Evolutionary conservation across 2,797 vertebrate species (phyloP), one percentile per base, ranked within the genome.

Genomic region (Eleutherodactylus coqui): DNA sequence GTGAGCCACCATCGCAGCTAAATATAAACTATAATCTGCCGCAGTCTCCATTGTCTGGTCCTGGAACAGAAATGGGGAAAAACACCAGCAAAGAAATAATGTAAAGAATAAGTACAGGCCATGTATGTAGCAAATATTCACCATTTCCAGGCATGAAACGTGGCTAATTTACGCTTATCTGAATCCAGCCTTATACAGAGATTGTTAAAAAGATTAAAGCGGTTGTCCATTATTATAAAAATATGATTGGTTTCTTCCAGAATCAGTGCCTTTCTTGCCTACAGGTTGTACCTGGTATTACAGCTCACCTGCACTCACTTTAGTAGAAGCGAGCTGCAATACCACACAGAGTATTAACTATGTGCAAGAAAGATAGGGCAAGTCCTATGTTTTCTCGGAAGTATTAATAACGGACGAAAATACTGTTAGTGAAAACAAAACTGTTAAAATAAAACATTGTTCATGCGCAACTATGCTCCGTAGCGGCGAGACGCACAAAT

Each of bases 11-110:
- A n/a, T n/a, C n/a, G n/a, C 1, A 11, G 41, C 82, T 83, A 75
- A 75, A 75, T 83, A 75, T 75, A 83, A 75, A 58, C 82, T 24
- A 5, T 45, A 75, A 29, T 41, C 17, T 24, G 19, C 38, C 17
- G 14, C 41, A 45, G 41, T 13, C 24, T 69, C 29, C n/a, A 19
- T 29, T 58, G 34, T 24, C 47, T 45, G 34, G 29, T 36, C 41
- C 21, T 75, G 53, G 55, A 19, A 41, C 8, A 34, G 53, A 75
- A 75, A 9, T 34, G 14, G 24, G 16, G 45, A 45, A 64, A 29
- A 55, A 27, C 1, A 41, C 34, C 19, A 38, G 19, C 9, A 70
- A 70, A 38, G 2, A 49, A 51, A 76, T 51, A 19, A 32, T 13
- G 21, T 70, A 41, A 67, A 67, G 5, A 34, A 16, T 17, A 34